These are phyloP conservation scores for Prochilodus magdalenae DNA, from an alignment of 2,113 vertebrate genomes.

Conservation along the genomic window DNA sequence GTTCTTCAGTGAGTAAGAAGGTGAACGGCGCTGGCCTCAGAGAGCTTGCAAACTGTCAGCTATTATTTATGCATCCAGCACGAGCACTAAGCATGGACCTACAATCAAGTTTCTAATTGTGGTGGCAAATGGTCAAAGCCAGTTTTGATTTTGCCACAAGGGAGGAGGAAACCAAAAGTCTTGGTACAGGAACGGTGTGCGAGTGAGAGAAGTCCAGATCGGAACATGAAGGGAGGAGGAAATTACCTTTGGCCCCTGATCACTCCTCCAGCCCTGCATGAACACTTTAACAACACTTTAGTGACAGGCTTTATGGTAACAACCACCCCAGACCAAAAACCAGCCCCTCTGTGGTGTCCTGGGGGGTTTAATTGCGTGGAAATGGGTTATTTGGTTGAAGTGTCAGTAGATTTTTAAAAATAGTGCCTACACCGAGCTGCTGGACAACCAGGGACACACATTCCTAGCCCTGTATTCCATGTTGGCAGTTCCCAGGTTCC, in stretches of 20 bases:
- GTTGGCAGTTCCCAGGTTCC: too few relatives aligned
- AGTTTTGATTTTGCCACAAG: background rate
- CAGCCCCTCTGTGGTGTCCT: too few relatives aligned
- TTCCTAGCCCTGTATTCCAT: too few relatives aligned
- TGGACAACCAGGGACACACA: too few relatives aligned
- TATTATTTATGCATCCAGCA: constrained; percentile 11
- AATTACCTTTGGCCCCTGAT: background rate
- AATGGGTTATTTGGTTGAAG: too few relatives aligned
- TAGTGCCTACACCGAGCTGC: too few relatives aligned
- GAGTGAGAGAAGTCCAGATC: background rate
- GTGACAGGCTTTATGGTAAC: too few relatives aligned
- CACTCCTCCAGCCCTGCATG: too few relatives aligned
- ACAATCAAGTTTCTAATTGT: constrained; percentile 3
- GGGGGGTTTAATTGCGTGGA: too few relatives aligned
- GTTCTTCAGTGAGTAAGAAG: background rate
- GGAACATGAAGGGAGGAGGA: background rate
- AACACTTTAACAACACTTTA: too few relatives aligned
- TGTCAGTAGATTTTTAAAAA: too few relatives aligned
- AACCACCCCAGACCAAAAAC: too few relatives aligned
- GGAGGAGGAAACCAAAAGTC: background rate
- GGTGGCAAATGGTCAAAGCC: constrained; percentile 8
- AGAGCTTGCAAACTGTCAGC: background rate
- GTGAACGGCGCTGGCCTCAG: background rate
- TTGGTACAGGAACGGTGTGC: background rate
- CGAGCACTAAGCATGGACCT: background rate